Evolutionary conservation across 2,113 vertebrate species (phyloP).

Genomic region (Piaya cayana): DNA sequence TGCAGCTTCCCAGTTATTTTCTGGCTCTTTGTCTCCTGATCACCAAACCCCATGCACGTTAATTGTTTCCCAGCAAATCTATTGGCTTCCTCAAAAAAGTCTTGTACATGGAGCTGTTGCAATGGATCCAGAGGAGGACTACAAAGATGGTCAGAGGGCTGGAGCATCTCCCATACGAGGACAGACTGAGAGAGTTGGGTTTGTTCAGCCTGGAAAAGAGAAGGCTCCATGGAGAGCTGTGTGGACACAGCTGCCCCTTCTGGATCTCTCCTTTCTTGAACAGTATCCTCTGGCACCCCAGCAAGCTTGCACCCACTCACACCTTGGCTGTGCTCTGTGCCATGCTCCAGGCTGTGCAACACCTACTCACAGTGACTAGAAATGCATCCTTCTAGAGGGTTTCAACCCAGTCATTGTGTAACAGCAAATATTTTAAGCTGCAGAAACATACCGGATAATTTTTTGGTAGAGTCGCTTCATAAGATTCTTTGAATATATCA

Average conservation of each 20-base stretch:
- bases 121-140: too few species aligned
- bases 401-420: not conserved
- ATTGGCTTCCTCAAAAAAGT: not conserved
- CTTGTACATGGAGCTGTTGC: fast-evolving
- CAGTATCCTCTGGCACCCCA: not conserved
- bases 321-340: not conserved
- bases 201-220: too few species aligned
- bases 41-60: not conserved
- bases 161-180: too few species aligned
- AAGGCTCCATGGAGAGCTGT: too few species aligned
- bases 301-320: not conserved
- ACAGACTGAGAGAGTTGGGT: too few species aligned
- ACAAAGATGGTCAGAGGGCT: too few species aligned
- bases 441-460: not conserved
- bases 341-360: not conserved
- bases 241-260: fast-evolving
- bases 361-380: not conserved
- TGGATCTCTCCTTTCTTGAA: not conserved
- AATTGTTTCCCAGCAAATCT: not conserved
- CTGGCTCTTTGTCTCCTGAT: not conserved
- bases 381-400: not conserved
- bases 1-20: not conserved
- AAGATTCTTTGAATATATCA: not conserved
- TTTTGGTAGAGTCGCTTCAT: not conserved
- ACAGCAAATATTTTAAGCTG: not conserved